Evolutionary conservation across 23 tunicate genomes (phyloP).

Genomic region (Clavelina lepadiformis): DNA sequence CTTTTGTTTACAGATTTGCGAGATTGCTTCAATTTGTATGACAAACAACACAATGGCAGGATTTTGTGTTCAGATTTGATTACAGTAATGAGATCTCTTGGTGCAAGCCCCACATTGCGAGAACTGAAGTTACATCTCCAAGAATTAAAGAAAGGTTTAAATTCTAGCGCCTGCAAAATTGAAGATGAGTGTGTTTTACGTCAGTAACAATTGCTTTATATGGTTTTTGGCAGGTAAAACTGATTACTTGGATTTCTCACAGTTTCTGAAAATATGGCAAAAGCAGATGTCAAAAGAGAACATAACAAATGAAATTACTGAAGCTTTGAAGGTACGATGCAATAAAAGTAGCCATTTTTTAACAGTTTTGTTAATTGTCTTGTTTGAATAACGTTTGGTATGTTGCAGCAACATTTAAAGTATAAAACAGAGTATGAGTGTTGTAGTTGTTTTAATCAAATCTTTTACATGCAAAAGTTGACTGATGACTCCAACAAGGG

Average conservation of each 20-base stretch:
- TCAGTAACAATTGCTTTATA: neutral
- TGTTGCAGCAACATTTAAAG: no score
- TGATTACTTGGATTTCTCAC: conserved; percentile 87
- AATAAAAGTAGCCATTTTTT: no score
- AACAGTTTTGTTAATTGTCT: no score
- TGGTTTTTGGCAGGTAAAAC: conserved; percentile 24
- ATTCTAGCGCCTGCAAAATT: neutral
- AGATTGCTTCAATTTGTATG: conserved; percentile 87
- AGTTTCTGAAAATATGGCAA: conserved; percentile 73
- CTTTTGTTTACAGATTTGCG: conserved; percentile 48
- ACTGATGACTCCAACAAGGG: conserved; percentile 36
- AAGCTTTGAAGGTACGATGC: conserved; percentile 30
- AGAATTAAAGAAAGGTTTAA: conserved; percentile 38
- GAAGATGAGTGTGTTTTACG: neutral
- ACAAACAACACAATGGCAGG: conserved; percentile 58
- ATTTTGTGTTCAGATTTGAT: conserved; percentile 45
- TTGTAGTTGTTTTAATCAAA: no score
- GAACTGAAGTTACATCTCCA: conserved; percentile 57
- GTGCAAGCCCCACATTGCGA: conserved; percentile 67
- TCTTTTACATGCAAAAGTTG: no score
- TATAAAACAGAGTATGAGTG: no score
- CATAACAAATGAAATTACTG: conserved; percentile 41
- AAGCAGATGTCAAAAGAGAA: conserved; percentile 58
- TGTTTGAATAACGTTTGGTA: no score
- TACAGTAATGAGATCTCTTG: conserved; percentile 85